Evolutionary conservation across 2,113 vertebrate species (phyloP).

Genomic region (Camelus bactrianus): DNA sequence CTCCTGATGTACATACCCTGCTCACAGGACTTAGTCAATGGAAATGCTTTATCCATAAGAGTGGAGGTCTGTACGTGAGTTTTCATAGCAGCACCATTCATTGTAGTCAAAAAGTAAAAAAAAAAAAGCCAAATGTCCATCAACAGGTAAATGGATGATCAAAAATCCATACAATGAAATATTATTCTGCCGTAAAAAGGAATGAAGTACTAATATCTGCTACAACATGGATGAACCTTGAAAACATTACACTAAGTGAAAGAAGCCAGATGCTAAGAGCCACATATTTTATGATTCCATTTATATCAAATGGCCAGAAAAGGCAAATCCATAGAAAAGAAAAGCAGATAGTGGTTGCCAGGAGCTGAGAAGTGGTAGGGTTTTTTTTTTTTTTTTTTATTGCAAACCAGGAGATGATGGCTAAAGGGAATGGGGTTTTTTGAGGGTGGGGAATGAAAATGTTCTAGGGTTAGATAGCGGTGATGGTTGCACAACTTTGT

Average conservation of each 20-base stretch:
- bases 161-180: background rate
- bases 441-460: background rate
- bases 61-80: background rate
- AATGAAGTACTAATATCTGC: background rate
- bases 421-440: background rate
- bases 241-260: background rate
- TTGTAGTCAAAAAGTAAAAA: background rate
- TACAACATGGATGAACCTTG: background rate
- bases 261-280: conserved; percentile 11
- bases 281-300: conserved; percentile 9
- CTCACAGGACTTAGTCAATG: background rate
- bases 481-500: background rate
- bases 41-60: background rate
- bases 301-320: conserved; percentile 28
- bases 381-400: background rate
- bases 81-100: background rate
- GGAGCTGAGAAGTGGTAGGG: background rate
- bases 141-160: background rate
- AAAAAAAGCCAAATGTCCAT: background rate
- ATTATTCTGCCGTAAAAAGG: background rate
- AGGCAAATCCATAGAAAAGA: conserved; percentile 11
- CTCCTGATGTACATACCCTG: background rate
- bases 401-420: background rate
- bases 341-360: background rate
- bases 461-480: background rate